Evolutionary conservation across 2,888 invertebrate species (phyloP).

Genomic region (Aplocera efformata): DNA sequence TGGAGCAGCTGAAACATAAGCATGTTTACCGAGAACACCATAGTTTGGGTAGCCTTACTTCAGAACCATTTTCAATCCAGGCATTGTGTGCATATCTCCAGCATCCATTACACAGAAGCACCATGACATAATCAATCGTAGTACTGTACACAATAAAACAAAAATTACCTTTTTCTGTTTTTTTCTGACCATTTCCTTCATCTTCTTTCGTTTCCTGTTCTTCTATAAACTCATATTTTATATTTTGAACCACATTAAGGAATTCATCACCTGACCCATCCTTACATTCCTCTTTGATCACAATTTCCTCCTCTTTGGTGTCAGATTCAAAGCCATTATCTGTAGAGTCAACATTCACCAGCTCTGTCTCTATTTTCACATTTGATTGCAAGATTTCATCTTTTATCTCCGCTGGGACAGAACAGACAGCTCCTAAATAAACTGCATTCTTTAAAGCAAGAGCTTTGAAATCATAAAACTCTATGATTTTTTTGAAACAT

Average conservation of each 20-base stretch:
- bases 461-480: slow-evolving; percentile 56
- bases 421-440: slow-evolving; percentile 35
- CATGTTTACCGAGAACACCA: too few relatives aligned
- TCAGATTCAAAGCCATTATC: slow-evolving; percentile 13
- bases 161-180: neutral
- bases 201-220: slow-evolving; percentile 42
- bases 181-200: slow-evolving; percentile 13
- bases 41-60: too few relatives aligned
- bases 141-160: too few relatives aligned
- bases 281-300: slow-evolving; percentile 17
- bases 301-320: slow-evolving; percentile 1
- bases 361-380: slow-evolving; percentile 8
- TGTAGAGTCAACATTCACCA: neutral
- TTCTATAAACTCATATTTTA: slow-evolving; percentile 47
- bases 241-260: slow-evolving; percentile 49
- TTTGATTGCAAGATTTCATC: neutral
- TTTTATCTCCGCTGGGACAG: neutral
- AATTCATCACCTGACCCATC: slow-evolving; percentile 51
- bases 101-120: too few relatives aligned
- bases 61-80: too few relatives aligned
- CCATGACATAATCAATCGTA: too few relatives aligned
- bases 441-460: slow-evolving; percentile 52
- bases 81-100: too few relatives aligned
- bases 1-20: too few relatives aligned
- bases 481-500: slow-evolving; percentile 53